A percentile compares a stretch with the other conserved stretches of the same genome.
Evolutionary conservation across 1,140 invertebrate species (phyloP).

Genomic region (Drosophila tani): DNA sequence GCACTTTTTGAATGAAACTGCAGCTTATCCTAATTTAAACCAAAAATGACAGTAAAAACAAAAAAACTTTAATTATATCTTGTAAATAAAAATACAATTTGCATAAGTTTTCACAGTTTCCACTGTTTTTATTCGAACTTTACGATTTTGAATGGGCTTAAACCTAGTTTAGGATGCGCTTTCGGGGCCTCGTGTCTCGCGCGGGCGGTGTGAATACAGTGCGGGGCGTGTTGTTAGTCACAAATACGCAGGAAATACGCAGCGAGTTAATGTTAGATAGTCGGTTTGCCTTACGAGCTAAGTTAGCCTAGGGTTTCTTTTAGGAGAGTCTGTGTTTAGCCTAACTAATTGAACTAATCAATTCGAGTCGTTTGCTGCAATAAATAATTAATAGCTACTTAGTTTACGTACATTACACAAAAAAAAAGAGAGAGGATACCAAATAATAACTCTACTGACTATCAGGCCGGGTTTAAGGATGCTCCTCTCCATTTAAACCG

Average conservation of each 20-base stretch:
- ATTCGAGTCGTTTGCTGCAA: constrained; percentile 41
- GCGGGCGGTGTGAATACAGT: constrained; percentile 11
- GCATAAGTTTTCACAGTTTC: not conserved
- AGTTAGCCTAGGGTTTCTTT: not conserved
- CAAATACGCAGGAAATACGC: constrained; percentile 14
- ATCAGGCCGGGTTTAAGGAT: constrained; percentile 21
- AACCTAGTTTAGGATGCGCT: constrained; percentile 27
- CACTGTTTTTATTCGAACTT: not conserved
- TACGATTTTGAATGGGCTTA: constrained; percentile 8
- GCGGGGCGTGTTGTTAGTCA: constrained; percentile 26
- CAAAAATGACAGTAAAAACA: not conserved
- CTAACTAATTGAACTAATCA: constrained; percentile 24
- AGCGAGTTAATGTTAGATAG: constrained; percentile 27
- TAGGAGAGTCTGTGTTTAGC: constrained; percentile 6
- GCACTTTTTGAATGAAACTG: not conserved
- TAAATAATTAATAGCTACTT: constrained; percentile 42
- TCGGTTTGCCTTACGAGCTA: constrained; percentile 21
- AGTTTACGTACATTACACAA: constrained; percentile 7
- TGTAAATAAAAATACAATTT: too few species aligned
- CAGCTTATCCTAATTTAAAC: too few species aligned
- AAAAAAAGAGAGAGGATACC: constrained; percentile 8
- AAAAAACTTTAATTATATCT: too few species aligned
- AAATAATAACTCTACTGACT: constrained; percentile 39
- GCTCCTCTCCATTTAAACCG: too few species aligned
- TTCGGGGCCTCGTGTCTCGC: not conserved